These are phyloP conservation scores for Brachionus calyciflorus DNA, from an alignment of 1,140 invertebrate species.

Conservation along the genomic window DNA sequence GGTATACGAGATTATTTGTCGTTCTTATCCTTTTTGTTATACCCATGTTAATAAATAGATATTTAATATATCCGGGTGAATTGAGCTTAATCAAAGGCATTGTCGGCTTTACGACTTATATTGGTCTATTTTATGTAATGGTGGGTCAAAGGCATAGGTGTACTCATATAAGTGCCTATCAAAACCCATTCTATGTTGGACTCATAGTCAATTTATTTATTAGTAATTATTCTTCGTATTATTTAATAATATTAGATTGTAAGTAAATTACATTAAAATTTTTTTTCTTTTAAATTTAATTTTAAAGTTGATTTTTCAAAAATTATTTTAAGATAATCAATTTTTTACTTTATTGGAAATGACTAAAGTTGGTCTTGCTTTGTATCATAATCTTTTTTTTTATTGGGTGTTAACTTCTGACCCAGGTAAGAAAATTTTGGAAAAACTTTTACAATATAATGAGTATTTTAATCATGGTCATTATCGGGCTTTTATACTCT, in stretches of 20 bases:
- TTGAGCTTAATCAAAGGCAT: constrained; percentile 8
- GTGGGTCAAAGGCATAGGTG: background rate
- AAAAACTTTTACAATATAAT: too few relatives aligned
- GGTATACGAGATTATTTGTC: background rate
- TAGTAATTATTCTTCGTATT: background rate
- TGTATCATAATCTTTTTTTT: background rate
- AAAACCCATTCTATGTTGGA: constrained; percentile 26
- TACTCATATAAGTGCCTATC: constrained; percentile 38
- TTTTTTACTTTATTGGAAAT: background rate
- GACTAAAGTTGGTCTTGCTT: background rate
- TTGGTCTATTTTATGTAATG: constrained; percentile 4
- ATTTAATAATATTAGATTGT: background rate
- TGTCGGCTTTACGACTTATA: background rate
- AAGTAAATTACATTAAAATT: too few relatives aligned
- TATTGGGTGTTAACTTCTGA: background rate
- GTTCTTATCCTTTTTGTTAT: background rate
- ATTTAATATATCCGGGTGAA: constrained; percentile 23
- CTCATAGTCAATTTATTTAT: background rate
- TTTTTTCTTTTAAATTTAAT: background rate
- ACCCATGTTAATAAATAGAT: constrained; percentile 25
- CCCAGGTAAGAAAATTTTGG: constrained; percentile 22
- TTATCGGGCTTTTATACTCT: too few relatives aligned
- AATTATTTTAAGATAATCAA: constrained; percentile 6
- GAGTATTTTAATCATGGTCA: too few relatives aligned
- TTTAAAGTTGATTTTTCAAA: background rate